Evolutionary conservation across 2,113 vertebrate genomes (phyloP).

Genomic region (Dromiciops gliroides): DNA sequence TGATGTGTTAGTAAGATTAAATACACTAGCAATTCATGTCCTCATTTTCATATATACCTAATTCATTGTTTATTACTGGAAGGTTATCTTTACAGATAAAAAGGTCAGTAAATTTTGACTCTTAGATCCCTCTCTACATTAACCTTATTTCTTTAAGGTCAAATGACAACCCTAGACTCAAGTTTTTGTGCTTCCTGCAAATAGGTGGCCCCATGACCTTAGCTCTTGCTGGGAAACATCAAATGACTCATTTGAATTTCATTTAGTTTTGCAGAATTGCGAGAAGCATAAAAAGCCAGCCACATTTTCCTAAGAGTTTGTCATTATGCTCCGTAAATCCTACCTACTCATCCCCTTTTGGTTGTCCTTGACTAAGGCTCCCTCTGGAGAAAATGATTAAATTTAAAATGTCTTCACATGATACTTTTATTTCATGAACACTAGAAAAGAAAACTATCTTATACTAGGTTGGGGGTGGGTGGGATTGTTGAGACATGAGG

Average conservation of each 20-base stretch:
- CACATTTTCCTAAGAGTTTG: background rate
- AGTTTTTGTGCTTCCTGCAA: background rate
- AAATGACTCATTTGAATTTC: conserved; percentile 30
- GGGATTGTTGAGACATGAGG: background rate
- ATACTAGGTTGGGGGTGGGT: background rate
- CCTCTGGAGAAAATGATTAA: conserved; percentile 19
- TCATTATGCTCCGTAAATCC: background rate
- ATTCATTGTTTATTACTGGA: conserved; percentile 10
- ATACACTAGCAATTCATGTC: background rate
- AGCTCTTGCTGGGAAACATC: conserved; percentile 11
- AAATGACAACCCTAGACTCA: background rate
- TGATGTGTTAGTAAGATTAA: background rate
- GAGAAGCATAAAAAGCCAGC: background rate
- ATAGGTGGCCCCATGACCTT: conserved; percentile 7
- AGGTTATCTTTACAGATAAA: background rate
- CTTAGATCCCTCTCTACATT: conserved; percentile 9
- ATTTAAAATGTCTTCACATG: background rate
- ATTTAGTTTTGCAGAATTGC: background rate
- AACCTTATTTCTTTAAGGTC: background rate
- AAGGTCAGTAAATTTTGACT: background rate
- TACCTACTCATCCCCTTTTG: background rate
- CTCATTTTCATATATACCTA: background rate
- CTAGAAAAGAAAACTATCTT: background rate
- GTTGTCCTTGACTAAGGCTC: background rate
- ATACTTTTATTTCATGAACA: background rate